Base-by-base conservation (phyloP, 30 jellyfish, hydroid and myxozoan species). In the Aurelia sp. region DNA sequence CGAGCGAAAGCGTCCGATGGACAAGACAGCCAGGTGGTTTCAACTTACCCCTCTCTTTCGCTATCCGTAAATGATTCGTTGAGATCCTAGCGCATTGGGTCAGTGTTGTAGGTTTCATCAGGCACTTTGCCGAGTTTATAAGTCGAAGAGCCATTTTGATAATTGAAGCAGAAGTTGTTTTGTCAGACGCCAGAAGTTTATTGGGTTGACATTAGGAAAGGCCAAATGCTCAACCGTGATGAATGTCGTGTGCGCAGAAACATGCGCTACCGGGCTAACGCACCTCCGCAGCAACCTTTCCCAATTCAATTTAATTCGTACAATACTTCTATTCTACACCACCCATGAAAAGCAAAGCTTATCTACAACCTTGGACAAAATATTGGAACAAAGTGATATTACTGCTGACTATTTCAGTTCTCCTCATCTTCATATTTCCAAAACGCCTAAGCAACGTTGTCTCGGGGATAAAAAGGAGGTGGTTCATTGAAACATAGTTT, bases 141-240 rank as follows among this genome's bases (percentile, higher is more conserved):
- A 82, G 79, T 82, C 92, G 85, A 68, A 82, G 85, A 22, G 92
- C 92, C 92, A 82, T 82, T 73, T 57, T 44, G 53, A 23, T 40
- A 13, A 31, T 21, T 15, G 35, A 11, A 80, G 76, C 90, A 80
- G 71, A 80, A 48, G 21, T 37, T 51, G 53, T 35, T 11, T 44
- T 44, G 55, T 10, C 10, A 4, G 15, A 44, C 10, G 55, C 55
- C 55, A 44, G 55, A 6, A 44, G 55, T 44, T 44, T 44, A 44
- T 44, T 10, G 15, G 10, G 55, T 4, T 6, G 87, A 76, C 87
- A 60, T 40, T 70, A 35, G 76, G 15, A 59, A 59, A 8, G 33
- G 13, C 69, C 27, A 59, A 59, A 4, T 59, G 27, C 69, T 59
- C 33, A 21, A 59, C 27, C 67, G 27, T 17, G 33, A 13, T 21